These are phyloP conservation scores for Anguilla pacifica DNA, from an alignment of 2,797 vertebrate genomes.

Conservation along the genomic window DNA sequence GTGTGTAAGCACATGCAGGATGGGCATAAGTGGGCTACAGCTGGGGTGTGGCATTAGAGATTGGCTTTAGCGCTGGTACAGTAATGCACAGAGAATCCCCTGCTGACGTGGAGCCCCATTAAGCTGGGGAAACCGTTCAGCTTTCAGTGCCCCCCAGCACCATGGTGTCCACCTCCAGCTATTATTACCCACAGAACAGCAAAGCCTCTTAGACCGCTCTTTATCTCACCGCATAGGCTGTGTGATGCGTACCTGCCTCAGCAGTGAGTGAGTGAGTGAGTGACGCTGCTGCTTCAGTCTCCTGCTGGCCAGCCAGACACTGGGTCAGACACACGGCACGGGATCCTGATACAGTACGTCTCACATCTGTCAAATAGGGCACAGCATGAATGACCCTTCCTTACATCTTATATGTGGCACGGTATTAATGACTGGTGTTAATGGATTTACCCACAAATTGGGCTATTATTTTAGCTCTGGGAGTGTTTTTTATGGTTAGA, in stretches of 20 bases:
- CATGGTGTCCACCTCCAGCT: slow-evolving; percentile 57
- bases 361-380: background rate
- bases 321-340: background rate
- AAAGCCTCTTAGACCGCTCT: slow-evolving; percentile 79
- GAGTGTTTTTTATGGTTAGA: background rate
- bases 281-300: slow-evolving; percentile 51
- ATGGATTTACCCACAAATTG: slow-evolving; percentile 3
- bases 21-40: background rate
- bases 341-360: background rate
- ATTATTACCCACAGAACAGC: slow-evolving; percentile 80
- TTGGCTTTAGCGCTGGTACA: background rate
- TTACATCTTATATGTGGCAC: slow-evolving; percentile 17
- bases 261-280: slow-evolving; percentile 53
- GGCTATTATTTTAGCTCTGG: slow-evolving; percentile 11
- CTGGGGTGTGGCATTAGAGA: background rate
- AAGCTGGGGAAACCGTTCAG: slow-evolving; percentile 47
- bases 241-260: slow-evolving; percentile 71
- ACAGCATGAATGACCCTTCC: background rate
- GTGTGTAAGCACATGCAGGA: background rate
- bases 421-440: slow-evolving; percentile 8
- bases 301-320: slow-evolving; percentile 46
- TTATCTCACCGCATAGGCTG: slow-evolving; percentile 78
- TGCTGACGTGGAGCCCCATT: background rate
- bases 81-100: background rate
- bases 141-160: slow-evolving; percentile 25